These are phyloP conservation scores for Phengaris alcon DNA, from an alignment of 2,888 invertebrate genomes.

Conservation along the genomic window DNA sequence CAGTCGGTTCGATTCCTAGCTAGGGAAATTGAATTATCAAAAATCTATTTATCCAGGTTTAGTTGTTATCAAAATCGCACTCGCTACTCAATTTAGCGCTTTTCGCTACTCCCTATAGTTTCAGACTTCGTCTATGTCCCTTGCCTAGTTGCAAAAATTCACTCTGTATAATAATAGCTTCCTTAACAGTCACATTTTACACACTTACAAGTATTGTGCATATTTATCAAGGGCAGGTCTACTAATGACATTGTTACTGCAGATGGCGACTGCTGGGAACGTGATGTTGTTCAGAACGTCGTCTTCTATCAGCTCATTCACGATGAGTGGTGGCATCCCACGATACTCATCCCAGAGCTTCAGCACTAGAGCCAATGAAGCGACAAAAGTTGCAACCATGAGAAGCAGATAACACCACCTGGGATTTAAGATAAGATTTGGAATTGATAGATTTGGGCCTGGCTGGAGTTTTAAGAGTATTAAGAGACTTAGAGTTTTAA, in stretches of 20 bases:
- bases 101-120: too few relatives aligned
- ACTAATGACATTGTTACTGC: constrained; percentile 76
- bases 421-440: background rate
- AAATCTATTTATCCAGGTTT: too few relatives aligned
- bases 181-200: background rate
- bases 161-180: too few relatives aligned
- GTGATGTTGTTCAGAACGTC: constrained; percentile 67
- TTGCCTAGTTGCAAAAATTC: too few relatives aligned
- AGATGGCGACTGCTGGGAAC: constrained; percentile 81
- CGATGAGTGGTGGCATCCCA: constrained; percentile 41
- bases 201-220: constrained; percentile 58
- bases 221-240: constrained; percentile 47
- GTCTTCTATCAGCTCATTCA: constrained; percentile 50
- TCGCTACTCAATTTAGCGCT: too few relatives aligned
- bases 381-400: background rate
- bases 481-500: too few relatives aligned
- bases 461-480: too few relatives aligned
- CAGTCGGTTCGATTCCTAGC: too few relatives aligned
- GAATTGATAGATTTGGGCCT: too few relatives aligned
- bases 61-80: too few relatives aligned
- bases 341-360: constrained; percentile 21
- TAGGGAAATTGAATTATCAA: too few relatives aligned
- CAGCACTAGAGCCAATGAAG: background rate
- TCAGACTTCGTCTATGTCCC: too few relatives aligned
- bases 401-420: constrained; percentile 6